Evolutionary conservation across 2,888 invertebrate genomes (phyloP).

Genomic region (Lathronympha strigana): DNA sequence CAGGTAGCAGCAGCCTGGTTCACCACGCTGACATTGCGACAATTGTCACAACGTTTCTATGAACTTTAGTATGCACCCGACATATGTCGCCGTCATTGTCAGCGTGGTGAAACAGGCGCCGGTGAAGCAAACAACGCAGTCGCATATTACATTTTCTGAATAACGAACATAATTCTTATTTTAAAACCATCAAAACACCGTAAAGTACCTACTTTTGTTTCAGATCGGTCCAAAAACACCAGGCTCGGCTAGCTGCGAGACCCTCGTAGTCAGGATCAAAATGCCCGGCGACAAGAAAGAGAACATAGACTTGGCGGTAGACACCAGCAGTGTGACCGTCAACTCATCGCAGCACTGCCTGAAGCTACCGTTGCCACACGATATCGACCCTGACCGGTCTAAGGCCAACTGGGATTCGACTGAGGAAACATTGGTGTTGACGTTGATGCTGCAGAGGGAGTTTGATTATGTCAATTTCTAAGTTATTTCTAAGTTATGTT

Average conservation of each 20-base stretch:
- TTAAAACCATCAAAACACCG: not conserved
- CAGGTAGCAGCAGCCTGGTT: no score
- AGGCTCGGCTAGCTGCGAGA: conserved; percentile 93
- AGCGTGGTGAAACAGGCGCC: no score
- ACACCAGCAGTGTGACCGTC: conserved; percentile 85
- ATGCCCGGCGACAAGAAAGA: conserved; percentile 90
- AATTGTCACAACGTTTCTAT: no score
- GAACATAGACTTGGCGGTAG: conserved; percentile 89
- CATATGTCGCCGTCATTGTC: no score
- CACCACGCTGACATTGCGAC: no score
- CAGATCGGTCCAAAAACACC: conserved; percentile 93
- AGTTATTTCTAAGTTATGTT: conserved; percentile 47
- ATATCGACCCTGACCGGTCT: conserved; percentile 91
- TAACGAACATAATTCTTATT: no score
- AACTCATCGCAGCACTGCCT: conserved; percentile 87
- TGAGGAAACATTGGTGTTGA: conserved; percentile 87
- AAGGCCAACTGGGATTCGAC: conserved; percentile 91
- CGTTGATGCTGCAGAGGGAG: conserved; percentile 90
- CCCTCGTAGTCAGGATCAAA: conserved; percentile 90
- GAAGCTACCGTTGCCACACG: conserved; percentile 91
- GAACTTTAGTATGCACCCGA: no score
- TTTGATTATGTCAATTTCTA: conserved; percentile 95
- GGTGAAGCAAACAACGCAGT: no score
- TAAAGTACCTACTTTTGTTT: conserved; percentile 40
- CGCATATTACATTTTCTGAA: no score